Percentiles rank a stretch among this genome's conserved stretches.
These are phyloP conservation scores for Semicossyphus pulcher DNA, from an alignment of 2,113 vertebrate genomes.

Conservation along the genomic window DNA sequence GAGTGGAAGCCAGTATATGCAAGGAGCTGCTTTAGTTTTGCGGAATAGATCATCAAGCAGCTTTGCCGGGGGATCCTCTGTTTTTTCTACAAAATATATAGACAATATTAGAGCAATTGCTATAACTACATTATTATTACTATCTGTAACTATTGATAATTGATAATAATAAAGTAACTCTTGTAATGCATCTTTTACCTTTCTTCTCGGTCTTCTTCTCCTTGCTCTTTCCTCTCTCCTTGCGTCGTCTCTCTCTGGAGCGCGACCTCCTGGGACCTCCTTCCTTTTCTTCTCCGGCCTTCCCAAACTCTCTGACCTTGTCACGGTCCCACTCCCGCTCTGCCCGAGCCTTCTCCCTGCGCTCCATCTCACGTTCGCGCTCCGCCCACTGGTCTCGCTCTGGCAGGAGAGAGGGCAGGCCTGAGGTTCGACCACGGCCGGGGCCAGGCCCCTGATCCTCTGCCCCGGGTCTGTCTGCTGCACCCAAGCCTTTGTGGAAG, in stretches of 20 bases:
- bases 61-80: slow-evolving; percentile 92
- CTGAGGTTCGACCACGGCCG: slow-evolving; percentile 42
- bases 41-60: slow-evolving; percentile 92
- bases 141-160: too few species aligned
- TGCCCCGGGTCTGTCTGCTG: slow-evolving; percentile 76
- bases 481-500: slow-evolving; percentile 88
- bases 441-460: slow-evolving; percentile 62
- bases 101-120: neutral
- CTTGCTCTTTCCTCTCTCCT: slow-evolving; percentile 91
- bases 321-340: slow-evolving; percentile 95
- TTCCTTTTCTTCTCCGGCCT: slow-evolving; percentile 69
- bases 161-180: too few species aligned
- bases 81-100: slow-evolving; percentile 79
- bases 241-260: slow-evolving; percentile 87
- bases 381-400: slow-evolving; percentile 82
- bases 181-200: slow-evolving; percentile 73
- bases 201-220: slow-evolving; percentile 92
- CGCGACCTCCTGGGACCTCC: slow-evolving; percentile 82
- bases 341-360: slow-evolving; percentile 88
- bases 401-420: slow-evolving; percentile 68
- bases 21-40: slow-evolving; percentile 94
- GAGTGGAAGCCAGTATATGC: slow-evolving; percentile 96
- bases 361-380: slow-evolving; percentile 88
- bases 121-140: too few species aligned
- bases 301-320: slow-evolving; percentile 88